Conservation (phyloP, 1,140 invertebrate species). For the Drosophila persimilis region DNA sequence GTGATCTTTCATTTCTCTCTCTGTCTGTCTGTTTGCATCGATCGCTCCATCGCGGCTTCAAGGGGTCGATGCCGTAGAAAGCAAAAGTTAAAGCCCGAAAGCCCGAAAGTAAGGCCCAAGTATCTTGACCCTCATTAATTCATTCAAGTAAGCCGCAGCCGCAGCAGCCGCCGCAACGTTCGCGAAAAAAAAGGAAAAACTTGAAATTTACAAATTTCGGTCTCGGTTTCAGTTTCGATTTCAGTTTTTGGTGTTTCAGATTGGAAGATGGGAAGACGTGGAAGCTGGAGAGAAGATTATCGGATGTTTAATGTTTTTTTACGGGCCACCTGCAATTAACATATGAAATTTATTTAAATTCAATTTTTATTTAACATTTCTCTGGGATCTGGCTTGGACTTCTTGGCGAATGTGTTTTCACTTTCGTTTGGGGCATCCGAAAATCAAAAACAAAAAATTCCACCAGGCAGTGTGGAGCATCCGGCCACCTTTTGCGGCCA, state of each 20-base stretch:
- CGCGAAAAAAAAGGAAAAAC: slow-evolving; percentile 43
- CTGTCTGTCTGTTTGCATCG: no score
- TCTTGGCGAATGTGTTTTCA: slow-evolving; percentile 73
- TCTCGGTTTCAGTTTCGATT: slow-evolving; percentile 41
- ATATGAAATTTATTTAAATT: slow-evolving; percentile 81
- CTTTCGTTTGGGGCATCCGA: slow-evolving; percentile 75
- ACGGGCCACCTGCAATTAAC: slow-evolving; percentile 59
- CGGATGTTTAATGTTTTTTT: no score
- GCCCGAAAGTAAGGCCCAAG: slow-evolving; percentile 55
- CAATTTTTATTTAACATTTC: slow-evolving; percentile 65
- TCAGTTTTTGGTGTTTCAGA: slow-evolving; percentile 2
- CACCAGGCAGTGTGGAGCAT: slow-evolving; percentile 34
- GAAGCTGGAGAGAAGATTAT: not conserved
- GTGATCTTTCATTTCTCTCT: slow-evolving; percentile 3
- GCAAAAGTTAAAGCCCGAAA: slow-evolving; percentile 44
- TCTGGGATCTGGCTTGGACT: slow-evolving; percentile 22
- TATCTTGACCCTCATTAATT: slow-evolving; percentile 80
- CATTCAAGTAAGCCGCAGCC: slow-evolving; percentile 64
- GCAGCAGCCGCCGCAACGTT: slow-evolving; percentile 30
- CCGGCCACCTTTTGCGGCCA: slow-evolving; percentile 29
- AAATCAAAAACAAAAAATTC: slow-evolving; percentile 33
- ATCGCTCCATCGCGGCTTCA: not conserved
- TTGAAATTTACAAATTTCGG: slow-evolving; percentile 45
- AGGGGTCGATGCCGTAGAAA: slow-evolving; percentile 27
- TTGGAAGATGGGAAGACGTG: slow-evolving; percentile 2